Evolutionary conservation across 2,797 vertebrate genomes (phyloP), one percentile per base, ranked within the genome.

Genomic region (Babyrousa celebensis): DNA sequence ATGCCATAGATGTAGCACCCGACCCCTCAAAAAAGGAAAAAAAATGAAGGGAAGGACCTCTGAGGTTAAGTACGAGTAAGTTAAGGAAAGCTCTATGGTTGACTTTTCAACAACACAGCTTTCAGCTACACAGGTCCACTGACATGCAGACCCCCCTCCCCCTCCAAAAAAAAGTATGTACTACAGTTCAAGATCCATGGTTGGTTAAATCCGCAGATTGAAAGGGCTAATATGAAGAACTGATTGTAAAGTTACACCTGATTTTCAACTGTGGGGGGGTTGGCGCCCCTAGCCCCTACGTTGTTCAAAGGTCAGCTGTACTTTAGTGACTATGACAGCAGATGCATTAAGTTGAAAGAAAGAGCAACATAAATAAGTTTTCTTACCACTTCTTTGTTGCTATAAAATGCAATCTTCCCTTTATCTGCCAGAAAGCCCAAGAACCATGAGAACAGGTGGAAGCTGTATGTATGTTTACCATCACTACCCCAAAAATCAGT

Each of bases 381-480:
- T 92, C 82, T 79, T 21, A 93, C 71, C 6, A 67, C 40, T 52
- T 70, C 36, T 82, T 75, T 62, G 56, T 56, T 89, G 14, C 21
- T 68, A 1, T 52, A 43, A 88, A 74, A 89, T 23, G 71, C 6
- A 79, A 84, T 29, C 27, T 52, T 70, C 43, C 36, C n/a, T 70
- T 87, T 65, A 70, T 72, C 27, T 88, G 16, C 67, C 29, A 83
- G 65, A 91, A 95, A 52, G 40, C 32, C 43, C n/a, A 85, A 10
- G 12, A 85, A 18, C 48, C 71, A 74, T 43, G 25, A 89, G 17
- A 93, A 62, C 2, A 72, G 48, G 7, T 20, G 40, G 58, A 60
- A 70, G 17, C 32, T 9, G 1, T n/a, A 15, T 8, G 4, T 40
- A 20, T 40, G 6, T 71, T 32, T 92, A 23, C 11, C 70, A n/a